Evolutionary conservation across 2,888 invertebrate genomes (phyloP).

Genomic region (Noctua pronuba): DNA sequence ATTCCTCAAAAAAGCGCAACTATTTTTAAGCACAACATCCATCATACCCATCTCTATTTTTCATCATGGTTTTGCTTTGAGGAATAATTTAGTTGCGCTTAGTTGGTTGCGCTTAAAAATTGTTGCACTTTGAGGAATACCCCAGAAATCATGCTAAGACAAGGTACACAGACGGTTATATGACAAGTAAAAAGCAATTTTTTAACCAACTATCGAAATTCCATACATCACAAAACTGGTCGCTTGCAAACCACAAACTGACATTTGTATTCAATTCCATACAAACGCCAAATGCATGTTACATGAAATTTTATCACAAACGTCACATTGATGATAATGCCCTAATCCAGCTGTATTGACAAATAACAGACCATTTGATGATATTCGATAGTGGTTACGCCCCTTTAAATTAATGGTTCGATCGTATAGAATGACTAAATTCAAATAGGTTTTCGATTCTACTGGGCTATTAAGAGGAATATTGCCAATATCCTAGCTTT

Average conservation of each 20-base stretch:
- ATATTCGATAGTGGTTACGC: constrained; percentile 48
- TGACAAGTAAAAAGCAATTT: too few species aligned
- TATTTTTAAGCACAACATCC: too few species aligned
- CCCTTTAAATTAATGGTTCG: constrained; percentile 52
- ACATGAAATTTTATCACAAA: constrained; percentile 31
- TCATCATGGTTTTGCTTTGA: too few species aligned
- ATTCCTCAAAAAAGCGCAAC: too few species aligned
- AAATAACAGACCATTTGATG: constrained; percentile 41
- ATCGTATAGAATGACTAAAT: constrained; percentile 5
- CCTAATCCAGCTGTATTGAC: constrained; percentile 45
- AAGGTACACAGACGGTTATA: too few species aligned
- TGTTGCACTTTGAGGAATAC: too few species aligned
- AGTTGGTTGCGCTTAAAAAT: too few species aligned
- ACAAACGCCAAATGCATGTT: background rate
- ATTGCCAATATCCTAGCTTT: background rate
- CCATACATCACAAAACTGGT: background rate
- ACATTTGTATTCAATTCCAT: constrained; percentile 10
- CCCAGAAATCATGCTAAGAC: too few species aligned
- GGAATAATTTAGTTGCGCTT: too few species aligned
- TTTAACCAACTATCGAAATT: background rate
- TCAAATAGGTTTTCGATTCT: constrained; percentile 1
- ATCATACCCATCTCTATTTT: too few species aligned
- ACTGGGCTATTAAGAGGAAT: background rate
- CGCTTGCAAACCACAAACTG: background rate
- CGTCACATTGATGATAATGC: constrained; percentile 35